A percentile compares a stretch with the other conserved stretches of the same genome.
Evolutionary conservation across 2,888 invertebrate genomes (phyloP).

Genomic region (Hypolimnas misippus): DNA sequence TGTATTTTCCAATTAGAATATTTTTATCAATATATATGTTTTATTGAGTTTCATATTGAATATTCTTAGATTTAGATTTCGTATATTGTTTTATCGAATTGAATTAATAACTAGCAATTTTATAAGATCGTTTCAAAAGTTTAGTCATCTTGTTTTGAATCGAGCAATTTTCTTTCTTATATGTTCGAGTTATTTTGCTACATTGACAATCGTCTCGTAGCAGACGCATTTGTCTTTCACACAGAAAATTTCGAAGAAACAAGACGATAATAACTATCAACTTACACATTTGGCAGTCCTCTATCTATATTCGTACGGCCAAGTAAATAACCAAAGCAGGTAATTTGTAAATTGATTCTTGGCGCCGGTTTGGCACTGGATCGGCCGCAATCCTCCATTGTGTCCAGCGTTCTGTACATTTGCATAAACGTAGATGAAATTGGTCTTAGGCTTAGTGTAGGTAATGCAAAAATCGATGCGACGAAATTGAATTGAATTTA

Average conservation of each 20-base stretch:
- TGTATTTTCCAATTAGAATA: too few species aligned
- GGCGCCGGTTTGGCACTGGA: slow-evolving; percentile 47
- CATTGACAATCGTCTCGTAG: slow-evolving; percentile 8
- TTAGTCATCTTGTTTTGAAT: not conserved
- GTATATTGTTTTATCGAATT: not conserved
- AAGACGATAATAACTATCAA: slow-evolving; percentile 18
- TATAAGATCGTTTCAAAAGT: not conserved
- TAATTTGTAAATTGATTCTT: slow-evolving; percentile 48
- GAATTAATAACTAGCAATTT: not conserved
- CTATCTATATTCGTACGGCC: slow-evolving; percentile 21
- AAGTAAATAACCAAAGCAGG: slow-evolving; percentile 44
- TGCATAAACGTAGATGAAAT: slow-evolving; percentile 44
- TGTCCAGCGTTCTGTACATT: slow-evolving; percentile 42
- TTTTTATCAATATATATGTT: not conserved
- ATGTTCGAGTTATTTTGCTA: not conserved
- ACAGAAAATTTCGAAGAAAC: slow-evolving; percentile 15
- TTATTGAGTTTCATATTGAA: not conserved
- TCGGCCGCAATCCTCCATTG: slow-evolving; percentile 44
- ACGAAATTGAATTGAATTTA: not conserved
- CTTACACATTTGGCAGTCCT: slow-evolving; percentile 28
- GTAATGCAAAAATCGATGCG: not conserved
- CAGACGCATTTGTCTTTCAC: slow-evolving; percentile 17
- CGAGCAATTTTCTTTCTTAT: slow-evolving; percentile 1
- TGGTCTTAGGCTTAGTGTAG: slow-evolving; percentile 32
- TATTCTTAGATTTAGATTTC: not conserved